Percentiles rank a stretch among this genome's conserved stretches.
These are phyloP conservation scores for Bergia sp. DNA, from an alignment of 92 coral and sea anemone genomes.

Conservation along the genomic window DNA sequence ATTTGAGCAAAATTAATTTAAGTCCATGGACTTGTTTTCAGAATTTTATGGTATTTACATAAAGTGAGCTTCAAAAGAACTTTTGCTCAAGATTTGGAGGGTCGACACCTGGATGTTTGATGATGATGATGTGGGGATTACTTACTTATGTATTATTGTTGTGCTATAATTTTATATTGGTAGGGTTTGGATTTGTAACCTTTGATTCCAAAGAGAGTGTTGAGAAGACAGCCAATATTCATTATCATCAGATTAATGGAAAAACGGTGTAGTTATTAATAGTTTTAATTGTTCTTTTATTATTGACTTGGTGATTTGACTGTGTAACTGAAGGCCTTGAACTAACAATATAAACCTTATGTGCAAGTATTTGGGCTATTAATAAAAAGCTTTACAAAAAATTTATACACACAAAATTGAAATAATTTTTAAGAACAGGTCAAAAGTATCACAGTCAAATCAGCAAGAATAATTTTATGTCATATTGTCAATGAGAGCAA, in stretches of 20 bases:
- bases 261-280: conserved; percentile 98
- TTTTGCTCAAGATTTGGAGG: not conserved
- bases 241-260: conserved; percentile 98
- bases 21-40: too few species aligned
- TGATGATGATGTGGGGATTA: conserved; percentile 1
- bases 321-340: not conserved
- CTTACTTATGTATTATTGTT: conserved; percentile 38
- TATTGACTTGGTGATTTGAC: not conserved
- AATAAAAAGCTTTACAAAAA: too few species aligned
- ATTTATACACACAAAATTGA: not conserved
- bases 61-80: not conserved
- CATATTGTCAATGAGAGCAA: not conserved
- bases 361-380: too few species aligned
- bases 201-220: conserved; percentile 93
- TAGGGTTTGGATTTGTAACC: conserved; percentile 99
- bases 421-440: not conserved
- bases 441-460: conserved; percentile 11
- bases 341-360: not conserved
- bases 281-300: conserved; percentile 54
- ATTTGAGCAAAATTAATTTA: too few species aligned
- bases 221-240: conserved; percentile 82
- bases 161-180: conserved; percentile 75
- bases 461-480: not conserved
- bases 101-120: not conserved
- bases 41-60: not conserved